These are phyloP conservation scores for Drosophila albomicans DNA, from an alignment of 1,140 invertebrate genomes.

Conservation along the genomic window DNA sequence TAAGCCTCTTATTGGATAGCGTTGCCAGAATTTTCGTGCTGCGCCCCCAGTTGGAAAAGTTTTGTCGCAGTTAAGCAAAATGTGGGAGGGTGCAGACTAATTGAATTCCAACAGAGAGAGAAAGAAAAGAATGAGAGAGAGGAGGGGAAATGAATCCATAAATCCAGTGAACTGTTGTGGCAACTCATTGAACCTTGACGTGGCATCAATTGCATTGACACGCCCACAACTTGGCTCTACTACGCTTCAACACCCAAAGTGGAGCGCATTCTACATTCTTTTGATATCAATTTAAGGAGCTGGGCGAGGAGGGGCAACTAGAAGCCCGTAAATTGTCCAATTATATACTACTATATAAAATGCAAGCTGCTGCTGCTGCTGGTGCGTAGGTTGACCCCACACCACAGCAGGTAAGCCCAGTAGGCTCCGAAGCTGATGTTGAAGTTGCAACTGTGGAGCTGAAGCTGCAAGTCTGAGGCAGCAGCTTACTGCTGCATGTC, in stretches of 20 bases:
- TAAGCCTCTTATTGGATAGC: slow-evolving; percentile 42
- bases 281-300: slow-evolving; percentile 60
- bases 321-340: slow-evolving; percentile 74
- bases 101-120: slow-evolving; percentile 51
- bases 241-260: slow-evolving; percentile 53
- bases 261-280: slow-evolving; percentile 28
- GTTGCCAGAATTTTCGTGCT: slow-evolving; percentile 18
- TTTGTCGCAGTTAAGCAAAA: slow-evolving; percentile 40
- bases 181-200: slow-evolving; percentile 67
- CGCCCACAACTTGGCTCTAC: slow-evolving; percentile 47
- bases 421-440: slow-evolving; percentile 20
- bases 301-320: slow-evolving; percentile 6
- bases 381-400: slow-evolving; percentile 46
- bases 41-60: slow-evolving; percentile 38
- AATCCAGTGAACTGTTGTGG: slow-evolving; percentile 35
- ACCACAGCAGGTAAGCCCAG: slow-evolving; percentile 32
- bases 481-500: slow-evolving; percentile 57
- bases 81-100: slow-evolving; percentile 57
- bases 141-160: slow-evolving; percentile 25
- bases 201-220: slow-evolving; percentile 49
- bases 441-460: neutral
- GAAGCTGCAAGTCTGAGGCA: slow-evolving; percentile 20
- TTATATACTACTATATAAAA: slow-evolving; percentile 53
- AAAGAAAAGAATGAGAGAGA: neutral
- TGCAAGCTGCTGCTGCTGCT: slow-evolving; percentile 3